Evolutionary conservation across 1,140 invertebrate species (phyloP), one percentile per base, ranked within the genome.

Genomic region (Matsumurasca onukii): DNA sequence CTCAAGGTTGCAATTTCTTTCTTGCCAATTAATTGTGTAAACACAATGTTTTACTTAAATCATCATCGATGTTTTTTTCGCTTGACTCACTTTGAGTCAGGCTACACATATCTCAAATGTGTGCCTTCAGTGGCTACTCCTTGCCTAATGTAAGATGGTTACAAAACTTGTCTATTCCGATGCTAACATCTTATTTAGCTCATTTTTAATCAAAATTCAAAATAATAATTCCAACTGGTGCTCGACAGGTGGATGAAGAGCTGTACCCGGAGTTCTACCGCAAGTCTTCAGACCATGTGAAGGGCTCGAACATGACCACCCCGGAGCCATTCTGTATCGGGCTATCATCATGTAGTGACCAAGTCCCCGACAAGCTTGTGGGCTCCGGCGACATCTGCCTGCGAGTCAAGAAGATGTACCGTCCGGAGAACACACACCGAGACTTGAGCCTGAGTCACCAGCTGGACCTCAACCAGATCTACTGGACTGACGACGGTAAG

Each of bases 201-300:
- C n/a, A n/a, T n/a, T n/a, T n/a, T n/a, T n/a, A n/a, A n/a, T n/a
- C n/a, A n/a, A n/a, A n/a, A n/a, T n/a, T n/a, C n/a, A n/a, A n/a
- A n/a, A n/a, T n/a, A n/a, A n/a, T n/a, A n/a, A n/a, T n/a, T n/a
- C n/a, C n/a, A n/a, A n/a, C n/a, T n/a, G n/a, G n/a, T n/a, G n/a
- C n/a, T n/a, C n/a, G 65, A 34, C 22, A 88, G 73, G 81, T 88
- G 24, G 89, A 93, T 78, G 89, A 91, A 78, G 83, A 86, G 24
- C 78, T 87, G 39, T 94, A 90, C 78, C 87, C 91, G 12, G 92
- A 94, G 77, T 86, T 85, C 69, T 94, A 94, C 77, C 82, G 92
- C 57, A 92, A 91, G 79, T 83, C 76, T 51, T 82, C 84, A 31
- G 85, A 87, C 65, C 85, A 88, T 74, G 81, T 89, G 20, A 88